A percentile compares a stretch with the other conserved stretches of the same genome.
Evolutionary conservation across 1,140 invertebrate species (phyloP).

Genomic region (Riptortus pedestris): DNA sequence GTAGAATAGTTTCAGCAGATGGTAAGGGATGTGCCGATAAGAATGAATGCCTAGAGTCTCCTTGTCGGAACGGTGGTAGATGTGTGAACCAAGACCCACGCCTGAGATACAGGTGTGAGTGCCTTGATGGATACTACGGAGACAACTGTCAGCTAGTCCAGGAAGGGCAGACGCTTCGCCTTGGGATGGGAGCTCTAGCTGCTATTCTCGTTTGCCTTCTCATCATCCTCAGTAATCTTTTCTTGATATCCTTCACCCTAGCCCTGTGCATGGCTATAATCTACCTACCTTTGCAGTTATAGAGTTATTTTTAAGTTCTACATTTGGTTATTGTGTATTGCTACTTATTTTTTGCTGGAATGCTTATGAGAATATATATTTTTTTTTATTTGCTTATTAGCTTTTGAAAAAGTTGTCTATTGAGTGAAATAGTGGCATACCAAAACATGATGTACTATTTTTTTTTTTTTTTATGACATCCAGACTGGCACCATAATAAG

Average conservation of each 20-base stretch:
- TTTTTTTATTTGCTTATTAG: too few species aligned
- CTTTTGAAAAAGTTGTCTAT: too few species aligned
- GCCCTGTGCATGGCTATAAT: neutral
- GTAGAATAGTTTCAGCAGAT: slow-evolving; percentile 74
- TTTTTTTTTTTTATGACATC: too few species aligned
- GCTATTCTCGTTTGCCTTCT: slow-evolving; percentile 87
- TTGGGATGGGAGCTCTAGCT: slow-evolving; percentile 85
- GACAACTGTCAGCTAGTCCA: slow-evolving; percentile 86
- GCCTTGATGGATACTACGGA: slow-evolving; percentile 84
- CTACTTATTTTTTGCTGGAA: too few species aligned
- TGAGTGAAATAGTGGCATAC: too few species aligned
- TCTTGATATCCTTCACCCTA: neutral
- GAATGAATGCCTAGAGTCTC: slow-evolving; percentile 85
- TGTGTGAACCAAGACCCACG: slow-evolving; percentile 81
- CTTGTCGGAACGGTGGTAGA: slow-evolving; percentile 79
- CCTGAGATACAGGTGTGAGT: slow-evolving; percentile 70
- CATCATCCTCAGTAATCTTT: slow-evolving; percentile 79
- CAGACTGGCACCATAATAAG: too few species aligned
- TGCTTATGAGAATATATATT: neutral
- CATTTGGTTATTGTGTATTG: too few species aligned
- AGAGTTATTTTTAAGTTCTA: neutral
- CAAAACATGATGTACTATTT: too few species aligned
- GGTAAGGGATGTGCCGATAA: slow-evolving; percentile 85
- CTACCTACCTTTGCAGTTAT: too few species aligned
- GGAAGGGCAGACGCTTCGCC: slow-evolving; percentile 81